Evolutionary conservation across 2,113 vertebrate species (phyloP).

Genomic region (Amblyopsis rosae): DNA sequence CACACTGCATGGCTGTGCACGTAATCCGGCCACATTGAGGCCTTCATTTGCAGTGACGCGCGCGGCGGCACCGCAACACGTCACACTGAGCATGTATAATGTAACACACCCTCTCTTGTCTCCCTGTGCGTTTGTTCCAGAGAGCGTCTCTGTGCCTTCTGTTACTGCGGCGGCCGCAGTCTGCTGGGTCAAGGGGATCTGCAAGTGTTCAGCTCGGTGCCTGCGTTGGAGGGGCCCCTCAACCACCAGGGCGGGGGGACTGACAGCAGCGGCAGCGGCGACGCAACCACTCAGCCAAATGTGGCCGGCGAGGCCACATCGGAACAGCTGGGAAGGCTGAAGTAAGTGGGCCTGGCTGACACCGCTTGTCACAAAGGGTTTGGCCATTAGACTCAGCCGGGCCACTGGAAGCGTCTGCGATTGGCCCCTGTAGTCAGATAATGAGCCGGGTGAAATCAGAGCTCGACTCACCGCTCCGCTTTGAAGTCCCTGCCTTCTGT

Average conservation of each 20-base stretch:
- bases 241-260: slow-evolving; percentile 67
- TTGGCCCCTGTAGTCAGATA: slow-evolving; percentile 12
- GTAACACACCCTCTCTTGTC: slow-evolving; percentile 49
- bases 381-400: slow-evolving; percentile 1
- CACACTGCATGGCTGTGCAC: not conserved
- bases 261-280: slow-evolving; percentile 76
- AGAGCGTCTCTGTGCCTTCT: slow-evolving; percentile 96
- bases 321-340: slow-evolving; percentile 65
- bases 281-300: slow-evolving; percentile 65
- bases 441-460: slow-evolving; percentile 28
- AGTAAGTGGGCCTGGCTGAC: slow-evolving; percentile 62
- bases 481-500: not conserved
- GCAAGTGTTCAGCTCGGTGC: slow-evolving; percentile 84
- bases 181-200: slow-evolving; percentile 97
- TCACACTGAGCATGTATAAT: slow-evolving; percentile 61
- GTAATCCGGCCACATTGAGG: slow-evolving; percentile 19
- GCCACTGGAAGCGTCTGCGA: slow-evolving; percentile 21
- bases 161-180: slow-evolving; percentile 94
- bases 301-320: slow-evolving; percentile 64
- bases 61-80: slow-evolving; percentile 44
- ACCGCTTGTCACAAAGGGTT: slow-evolving; percentile 19
- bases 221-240: slow-evolving; percentile 72
- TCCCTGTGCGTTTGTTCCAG: slow-evolving; percentile 70
- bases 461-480: not conserved
- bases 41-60: slow-evolving; percentile 56